Evolutionary conservation across 1,140 invertebrate species (phyloP), one percentile per base, ranked within the genome.

Genomic region (Drosophila mauritiana): DNA sequence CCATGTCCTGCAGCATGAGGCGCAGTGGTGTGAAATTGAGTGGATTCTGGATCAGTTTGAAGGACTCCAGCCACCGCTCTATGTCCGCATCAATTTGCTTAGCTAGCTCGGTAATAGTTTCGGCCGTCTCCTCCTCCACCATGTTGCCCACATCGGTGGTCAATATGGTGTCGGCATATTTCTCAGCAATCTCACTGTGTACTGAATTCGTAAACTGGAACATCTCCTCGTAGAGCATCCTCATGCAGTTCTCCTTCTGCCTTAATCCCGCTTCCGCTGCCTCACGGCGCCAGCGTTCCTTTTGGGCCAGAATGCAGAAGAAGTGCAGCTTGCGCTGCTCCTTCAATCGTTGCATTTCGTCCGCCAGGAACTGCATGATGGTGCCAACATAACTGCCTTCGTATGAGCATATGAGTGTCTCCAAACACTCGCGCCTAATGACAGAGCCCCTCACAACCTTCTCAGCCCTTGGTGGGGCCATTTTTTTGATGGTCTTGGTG

Each of bases 251-350:
- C 80, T 96, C 95, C 27, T 93, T 92, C 77, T 96, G 95, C 13
- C 95, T 89, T 39, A 93, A 86, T 12, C 95, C 95, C 54, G 94
- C 95, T 91, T 96, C 95, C 58, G 93, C 93, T 0, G 95, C 95
- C 90, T 96, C 95, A 15, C 94, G 92, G 45, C 94, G 93, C 67
- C 94, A 92, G 43, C 95, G 92, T 77, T 95, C 94, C 63, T 94
- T 91, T 83, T 96, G 95, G 2, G 95, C 95, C 36, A 96, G 74
- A 78, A 96, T 93, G 13, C 94, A 94, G 73, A 96, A 94, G n/a
- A 95, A 95, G 78, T 96, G 96, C 8, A 95, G 94, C 70, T 93
- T 93, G 3, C 95, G 92, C 91, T 97, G 96, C 64, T 96, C 95
- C 67, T 96, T 92, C 13, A 96, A 86, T 37, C 95, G 93, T 22